These are phyloP conservation scores for Pantelozetes paolii DNA, from an alignment of 2,888 invertebrate species.

Conservation along the genomic window DNA sequence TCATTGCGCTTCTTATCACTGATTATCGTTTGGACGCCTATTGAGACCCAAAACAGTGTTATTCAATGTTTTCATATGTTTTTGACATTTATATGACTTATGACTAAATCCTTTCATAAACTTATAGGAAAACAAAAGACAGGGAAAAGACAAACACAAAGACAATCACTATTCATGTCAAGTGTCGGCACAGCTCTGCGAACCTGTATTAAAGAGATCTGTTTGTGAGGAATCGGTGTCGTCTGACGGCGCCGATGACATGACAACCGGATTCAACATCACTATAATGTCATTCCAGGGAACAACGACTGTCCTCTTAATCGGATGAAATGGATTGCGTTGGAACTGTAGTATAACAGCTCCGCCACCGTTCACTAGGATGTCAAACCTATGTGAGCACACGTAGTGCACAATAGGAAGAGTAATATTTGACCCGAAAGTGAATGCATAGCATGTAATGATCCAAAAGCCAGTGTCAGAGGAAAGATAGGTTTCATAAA, in stretches of 20 bases:
- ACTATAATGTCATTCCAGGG: conserved; percentile 97
- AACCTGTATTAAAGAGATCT: conserved; percentile 36
- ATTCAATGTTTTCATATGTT: background rate
- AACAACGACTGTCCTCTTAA: conserved; percentile 80
- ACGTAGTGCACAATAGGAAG: conserved; percentile 15
- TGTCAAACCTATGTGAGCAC: conserved; percentile 68
- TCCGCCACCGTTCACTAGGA: conserved; percentile 98
- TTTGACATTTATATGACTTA: conserved; percentile 28
- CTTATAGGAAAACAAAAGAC: conserved; percentile 1
- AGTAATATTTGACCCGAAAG: background rate
- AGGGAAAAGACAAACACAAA: background rate
- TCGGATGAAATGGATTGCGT: conserved; percentile 79
- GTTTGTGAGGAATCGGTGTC: background rate
- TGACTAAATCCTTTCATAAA: background rate
- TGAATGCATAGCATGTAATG: background rate
- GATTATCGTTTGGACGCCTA: conserved; percentile 20
- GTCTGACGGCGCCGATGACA: conserved; percentile 56
- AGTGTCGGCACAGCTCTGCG: conserved; percentile 19
- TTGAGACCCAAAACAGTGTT: background rate
- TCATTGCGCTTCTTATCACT: conserved; percentile 29
- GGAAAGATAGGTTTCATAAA: background rate
- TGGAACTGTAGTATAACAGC: conserved; percentile 93
- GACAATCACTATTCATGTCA: conserved; percentile 27
- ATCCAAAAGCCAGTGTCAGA: background rate
- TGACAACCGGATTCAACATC: conserved; percentile 72